phyloP scores from a whole-genome alignment of 2,888 invertebrate genomes.

The Volucella bombylans region DNA sequence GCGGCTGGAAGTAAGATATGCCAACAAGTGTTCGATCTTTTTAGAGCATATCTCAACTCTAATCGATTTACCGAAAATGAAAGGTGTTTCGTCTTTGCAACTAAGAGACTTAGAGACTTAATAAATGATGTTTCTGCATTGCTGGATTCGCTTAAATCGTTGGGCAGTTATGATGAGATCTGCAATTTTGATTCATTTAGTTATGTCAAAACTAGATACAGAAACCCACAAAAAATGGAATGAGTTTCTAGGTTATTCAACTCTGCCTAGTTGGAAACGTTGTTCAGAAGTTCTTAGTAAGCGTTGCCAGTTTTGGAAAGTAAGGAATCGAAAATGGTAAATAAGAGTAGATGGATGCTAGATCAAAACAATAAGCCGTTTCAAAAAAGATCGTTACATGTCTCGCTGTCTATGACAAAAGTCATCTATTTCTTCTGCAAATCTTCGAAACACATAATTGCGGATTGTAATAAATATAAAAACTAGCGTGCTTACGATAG shows the following conservation, averaged over 20 bases:
- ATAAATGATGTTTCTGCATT: too few species aligned
- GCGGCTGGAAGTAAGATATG: neutral
- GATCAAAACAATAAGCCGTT: neutral
- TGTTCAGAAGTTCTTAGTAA: constrained; percentile 3
- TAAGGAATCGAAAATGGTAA: constrained; percentile 1
- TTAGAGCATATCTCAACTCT: constrained; percentile 12
- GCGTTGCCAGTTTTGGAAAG: constrained; percentile 28
- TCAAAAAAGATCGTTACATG: constrained; percentile 12
- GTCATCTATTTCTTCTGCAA: too few species aligned
- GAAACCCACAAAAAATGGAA: too few species aligned
- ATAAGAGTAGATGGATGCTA: neutral
- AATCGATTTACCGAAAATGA: constrained; percentile 18
- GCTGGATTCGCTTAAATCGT: too few species aligned
- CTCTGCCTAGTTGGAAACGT: neutral
- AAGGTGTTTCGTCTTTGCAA: constrained; percentile 11
- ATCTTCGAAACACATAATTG: too few species aligned
- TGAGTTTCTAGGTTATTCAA: too few species aligned
- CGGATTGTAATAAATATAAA: too few species aligned
- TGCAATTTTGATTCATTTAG: neutral
- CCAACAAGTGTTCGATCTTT: constrained; percentile 24
- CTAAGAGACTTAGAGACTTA: too few species aligned
- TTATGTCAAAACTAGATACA: too few species aligned
- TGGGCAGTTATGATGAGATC: neutral
- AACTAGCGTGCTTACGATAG: too few species aligned
- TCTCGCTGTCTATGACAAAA: too few species aligned